A percentile compares a stretch with the other conserved stretches of the same genome.
These are phyloP conservation scores for Ariolimax columbianus DNA, from an alignment of 2,888 invertebrate genomes.

Conservation along the genomic window DNA sequence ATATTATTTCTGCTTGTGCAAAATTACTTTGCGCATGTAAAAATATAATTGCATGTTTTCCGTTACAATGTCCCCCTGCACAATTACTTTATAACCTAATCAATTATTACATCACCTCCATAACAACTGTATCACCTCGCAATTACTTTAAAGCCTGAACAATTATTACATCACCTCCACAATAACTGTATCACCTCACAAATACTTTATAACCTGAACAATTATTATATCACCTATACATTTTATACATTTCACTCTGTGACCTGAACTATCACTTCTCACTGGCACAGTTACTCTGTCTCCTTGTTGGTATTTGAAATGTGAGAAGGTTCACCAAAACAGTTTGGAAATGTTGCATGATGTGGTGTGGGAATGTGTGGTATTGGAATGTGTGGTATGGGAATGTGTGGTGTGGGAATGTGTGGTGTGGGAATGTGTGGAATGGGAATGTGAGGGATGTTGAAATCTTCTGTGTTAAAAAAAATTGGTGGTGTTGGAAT, in stretches of 20 bases:
- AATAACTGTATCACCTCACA: not conserved
- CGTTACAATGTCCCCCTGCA: not conserved
- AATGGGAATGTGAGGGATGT: no score
- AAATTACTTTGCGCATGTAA: not conserved
- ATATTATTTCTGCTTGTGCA: not conserved
- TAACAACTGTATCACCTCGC: not conserved
- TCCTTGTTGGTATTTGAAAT: no score
- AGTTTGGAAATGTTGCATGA: no score
- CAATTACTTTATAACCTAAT: not conserved
- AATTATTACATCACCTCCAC: not conserved
- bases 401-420: no score
- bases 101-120: not conserved
- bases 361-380: no score
- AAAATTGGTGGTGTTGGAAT: no score
- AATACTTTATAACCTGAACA: not conserved
- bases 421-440: no score
- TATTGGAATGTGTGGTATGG: no score
- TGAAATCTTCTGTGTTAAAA: no score
- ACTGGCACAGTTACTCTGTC: no score
- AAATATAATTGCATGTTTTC: not conserved
- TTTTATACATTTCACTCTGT: not conserved
- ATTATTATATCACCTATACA: not conserved
- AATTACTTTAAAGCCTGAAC: not conserved
- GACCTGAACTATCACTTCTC: not conserved
- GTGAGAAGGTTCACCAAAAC: no score